phyloP scores from a whole-genome alignment of 2,797 vertebrate species.

The Bradypodion pumilum region DNA sequence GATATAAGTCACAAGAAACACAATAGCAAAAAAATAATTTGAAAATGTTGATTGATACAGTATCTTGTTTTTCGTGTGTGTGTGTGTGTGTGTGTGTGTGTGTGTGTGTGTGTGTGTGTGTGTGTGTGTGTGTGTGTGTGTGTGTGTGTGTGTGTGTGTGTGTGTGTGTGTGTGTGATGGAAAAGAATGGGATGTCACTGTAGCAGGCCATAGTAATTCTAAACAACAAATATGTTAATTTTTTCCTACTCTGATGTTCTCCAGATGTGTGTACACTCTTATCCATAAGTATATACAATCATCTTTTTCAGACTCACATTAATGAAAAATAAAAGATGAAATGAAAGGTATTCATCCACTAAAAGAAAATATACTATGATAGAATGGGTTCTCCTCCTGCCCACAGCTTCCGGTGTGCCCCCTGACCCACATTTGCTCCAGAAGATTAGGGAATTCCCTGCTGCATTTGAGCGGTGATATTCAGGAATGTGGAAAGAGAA shows the following conservation, averaged over 20 bases:
- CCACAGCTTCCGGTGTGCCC: neutral
- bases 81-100: no score
- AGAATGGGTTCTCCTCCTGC: neutral
- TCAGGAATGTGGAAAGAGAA: no score
- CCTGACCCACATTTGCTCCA: neutral
- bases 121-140: no score
- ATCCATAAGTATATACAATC: neutral
- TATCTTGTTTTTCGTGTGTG: no score
- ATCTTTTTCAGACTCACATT: neutral
- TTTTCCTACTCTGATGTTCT: neutral
- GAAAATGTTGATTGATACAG: no score
- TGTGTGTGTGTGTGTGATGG: no score
- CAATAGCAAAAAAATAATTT: no score
- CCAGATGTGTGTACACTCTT: neutral
- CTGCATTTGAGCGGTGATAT: no score
- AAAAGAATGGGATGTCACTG: conserved; percentile 4
- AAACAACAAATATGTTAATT: neutral
- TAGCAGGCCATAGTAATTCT: neutral
- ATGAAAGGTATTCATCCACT: neutral
- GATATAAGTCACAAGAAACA: no score
- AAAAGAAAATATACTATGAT: neutral
- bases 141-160: no score
- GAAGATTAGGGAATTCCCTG: no score
- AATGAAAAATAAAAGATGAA: neutral
- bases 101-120: no score